phyloP scores from a whole-genome alignment of 2,888 invertebrate genomes.

The Seira musarum region DNA sequence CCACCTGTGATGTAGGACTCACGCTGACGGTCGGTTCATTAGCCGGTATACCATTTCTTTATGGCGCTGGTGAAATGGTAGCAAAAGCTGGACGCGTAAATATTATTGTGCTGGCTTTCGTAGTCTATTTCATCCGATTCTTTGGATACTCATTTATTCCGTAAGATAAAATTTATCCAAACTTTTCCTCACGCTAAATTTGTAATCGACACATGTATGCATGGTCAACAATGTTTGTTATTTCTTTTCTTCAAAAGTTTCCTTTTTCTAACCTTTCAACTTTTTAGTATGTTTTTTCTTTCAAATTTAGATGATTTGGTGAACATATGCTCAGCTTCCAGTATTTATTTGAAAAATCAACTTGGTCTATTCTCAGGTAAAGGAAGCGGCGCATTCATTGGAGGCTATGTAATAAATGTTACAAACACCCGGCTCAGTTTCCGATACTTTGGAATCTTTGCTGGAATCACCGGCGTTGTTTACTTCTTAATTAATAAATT shows the following conservation, averaged over 20 bases:
- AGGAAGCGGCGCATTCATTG: constrained; percentile 86
- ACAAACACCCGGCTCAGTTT: constrained; percentile 85
- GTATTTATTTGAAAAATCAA: neutral
- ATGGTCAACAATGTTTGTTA: neutral
- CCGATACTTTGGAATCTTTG: constrained; percentile 83
- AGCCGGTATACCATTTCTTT: constrained; percentile 87
- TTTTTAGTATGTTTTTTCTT: no score
- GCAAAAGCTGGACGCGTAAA: constrained; percentile 86
- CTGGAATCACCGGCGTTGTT: constrained; percentile 79
- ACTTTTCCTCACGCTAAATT: constrained; percentile 52
- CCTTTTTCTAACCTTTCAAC: no score
- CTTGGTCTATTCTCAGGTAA: constrained; percentile 75
- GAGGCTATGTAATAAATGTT: constrained; percentile 83
- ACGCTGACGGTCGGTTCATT: constrained; percentile 89
- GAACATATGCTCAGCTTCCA: no score
- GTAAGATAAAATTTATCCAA: constrained; percentile 76
- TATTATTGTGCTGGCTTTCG: constrained; percentile 87
- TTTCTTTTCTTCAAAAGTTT: no score
- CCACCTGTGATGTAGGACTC: constrained; percentile 76
- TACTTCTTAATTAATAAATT: constrained; percentile 82
- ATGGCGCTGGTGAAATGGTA: constrained; percentile 87
- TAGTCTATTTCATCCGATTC: constrained; percentile 86
- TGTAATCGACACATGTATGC: neutral
- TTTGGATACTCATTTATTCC: constrained; percentile 89
- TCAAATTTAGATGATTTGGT: no score